A percentile compares a stretch with the other conserved stretches of the same genome.
phyloP scores from a whole-genome alignment of 2,113 vertebrate species.

The Ceratotherium simum region DNA sequence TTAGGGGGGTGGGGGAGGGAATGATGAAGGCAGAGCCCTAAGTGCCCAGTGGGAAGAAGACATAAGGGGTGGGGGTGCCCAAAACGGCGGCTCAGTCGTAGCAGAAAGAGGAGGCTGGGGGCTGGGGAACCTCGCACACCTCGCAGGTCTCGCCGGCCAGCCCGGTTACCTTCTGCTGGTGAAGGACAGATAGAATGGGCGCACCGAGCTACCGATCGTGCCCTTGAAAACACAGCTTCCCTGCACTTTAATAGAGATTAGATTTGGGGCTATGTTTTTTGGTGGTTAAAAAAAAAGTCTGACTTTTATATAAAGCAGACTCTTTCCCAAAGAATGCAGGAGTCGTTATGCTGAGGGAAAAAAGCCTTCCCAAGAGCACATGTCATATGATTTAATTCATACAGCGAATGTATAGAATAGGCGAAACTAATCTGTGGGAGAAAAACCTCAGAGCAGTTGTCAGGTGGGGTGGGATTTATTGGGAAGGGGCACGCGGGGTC shows the following conservation, averaged over 20 bases:
- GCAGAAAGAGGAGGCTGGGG: background rate
- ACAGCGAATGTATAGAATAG: background rate
- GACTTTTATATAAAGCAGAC: background rate
- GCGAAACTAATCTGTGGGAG: background rate
- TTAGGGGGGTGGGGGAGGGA: background rate
- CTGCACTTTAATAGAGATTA: background rate
- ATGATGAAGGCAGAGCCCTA: background rate
- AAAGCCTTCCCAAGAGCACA: background rate
- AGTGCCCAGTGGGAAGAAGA: background rate
- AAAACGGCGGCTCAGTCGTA: background rate
- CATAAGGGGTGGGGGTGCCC: background rate
- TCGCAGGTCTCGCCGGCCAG: background rate
- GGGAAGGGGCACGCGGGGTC: background rate
- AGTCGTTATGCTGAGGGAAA: background rate
- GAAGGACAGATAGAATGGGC: background rate
- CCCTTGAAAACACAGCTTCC: constrained; percentile 14
- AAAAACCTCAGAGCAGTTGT: background rate
- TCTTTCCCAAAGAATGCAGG: background rate
- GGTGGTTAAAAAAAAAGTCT: background rate
- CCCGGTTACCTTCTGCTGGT: background rate
- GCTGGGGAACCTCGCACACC: background rate
- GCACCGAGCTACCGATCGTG: background rate
- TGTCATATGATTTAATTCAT: background rate
- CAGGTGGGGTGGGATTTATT: fast-evolving
- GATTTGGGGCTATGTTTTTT: background rate